Base-by-base conservation (phyloP, 2,797 vertebrate genomes). In the Pelobates cultripes region DNA sequence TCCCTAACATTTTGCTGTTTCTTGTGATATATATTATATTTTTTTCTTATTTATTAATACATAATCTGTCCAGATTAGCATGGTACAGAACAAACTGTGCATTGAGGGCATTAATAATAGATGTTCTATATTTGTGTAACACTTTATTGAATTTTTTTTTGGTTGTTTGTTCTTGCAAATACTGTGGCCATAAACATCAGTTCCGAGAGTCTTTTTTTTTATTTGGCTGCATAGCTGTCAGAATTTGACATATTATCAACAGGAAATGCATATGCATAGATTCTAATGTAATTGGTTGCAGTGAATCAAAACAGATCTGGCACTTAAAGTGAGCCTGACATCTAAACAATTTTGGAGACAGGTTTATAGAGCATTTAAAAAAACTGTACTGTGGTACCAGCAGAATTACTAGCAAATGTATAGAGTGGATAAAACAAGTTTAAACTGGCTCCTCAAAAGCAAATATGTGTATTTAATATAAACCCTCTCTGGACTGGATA, bases 21-120 rank as follows among this genome's bases (percentile, higher is more conserved):
- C 13, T 4, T 42, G 5, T 73, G 42, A 60, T 51, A 42, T 67
- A 67, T 57, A 44, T 28, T 28, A 2, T 28, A 28, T 75, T 40
- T 75, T 43, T 68, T 44, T 7, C 64, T 63, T 84, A 79, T 84
- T 84, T 84, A 84, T 76, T 84, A 71, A 40, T 57, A 51, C 45
- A 9, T 45, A 44, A 42, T 76, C 68, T 83, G 72, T 71, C 43
- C 66, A 71, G 43, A 81, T 73, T 14, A 10, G 15, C 14, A 42
- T 66, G 57, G 76, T 74, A 78, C 76, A 75, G 71, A 75, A 45
- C 75, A 69, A 70, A 55, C 45, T 83, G 76, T 70, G 77, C 76
- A 83, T 76, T 71, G 77, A 79, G 57, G 69, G 72, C 53, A 79
- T 67, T 75, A 60, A 12, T 60, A 57, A 66, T 10, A 51, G 47